Conservation (phyloP, 1,140 invertebrate genomes). For the Plectrocnemia conspersa region DNA sequence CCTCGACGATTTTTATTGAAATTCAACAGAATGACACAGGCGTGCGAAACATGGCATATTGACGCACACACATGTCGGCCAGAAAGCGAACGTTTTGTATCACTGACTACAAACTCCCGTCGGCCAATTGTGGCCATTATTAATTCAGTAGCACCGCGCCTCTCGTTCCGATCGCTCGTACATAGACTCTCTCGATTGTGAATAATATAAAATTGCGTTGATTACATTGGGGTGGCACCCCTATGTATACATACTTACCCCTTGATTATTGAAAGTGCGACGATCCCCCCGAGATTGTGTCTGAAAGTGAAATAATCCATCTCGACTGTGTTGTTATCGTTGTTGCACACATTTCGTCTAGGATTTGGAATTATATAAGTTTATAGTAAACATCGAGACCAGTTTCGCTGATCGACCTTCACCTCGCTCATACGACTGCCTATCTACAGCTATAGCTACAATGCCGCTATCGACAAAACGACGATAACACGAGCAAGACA, state of each 20-base stretch:
- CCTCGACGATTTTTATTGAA: no score
- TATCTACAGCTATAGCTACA: neutral
- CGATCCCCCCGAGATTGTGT: no score
- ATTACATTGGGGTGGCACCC: no score
- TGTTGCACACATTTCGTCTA: neutral
- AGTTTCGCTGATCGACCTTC: slow-evolving; percentile 12
- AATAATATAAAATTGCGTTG: no score
- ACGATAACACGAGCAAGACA: slow-evolving; percentile 15
- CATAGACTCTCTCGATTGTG: neutral
- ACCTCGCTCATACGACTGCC: slow-evolving; percentile 5
- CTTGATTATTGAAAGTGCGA: no score
- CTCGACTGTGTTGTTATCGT: no score
- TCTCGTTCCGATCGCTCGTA: neutral
- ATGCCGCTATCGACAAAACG: slow-evolving; percentile 29
- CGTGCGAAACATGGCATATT: neutral
- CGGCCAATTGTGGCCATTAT: neutral
- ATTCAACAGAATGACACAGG: neutral
- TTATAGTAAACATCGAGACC: neutral
- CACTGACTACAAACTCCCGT: neutral
- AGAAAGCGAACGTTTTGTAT: neutral
- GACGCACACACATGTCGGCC: neutral
- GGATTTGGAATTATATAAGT: neutral
- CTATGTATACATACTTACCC: no score
- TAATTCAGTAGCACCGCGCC: neutral
- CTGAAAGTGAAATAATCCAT: no score